Evolutionary conservation across 2,113 vertebrate genomes (phyloP).

Genomic region (Progne subis): DNA sequence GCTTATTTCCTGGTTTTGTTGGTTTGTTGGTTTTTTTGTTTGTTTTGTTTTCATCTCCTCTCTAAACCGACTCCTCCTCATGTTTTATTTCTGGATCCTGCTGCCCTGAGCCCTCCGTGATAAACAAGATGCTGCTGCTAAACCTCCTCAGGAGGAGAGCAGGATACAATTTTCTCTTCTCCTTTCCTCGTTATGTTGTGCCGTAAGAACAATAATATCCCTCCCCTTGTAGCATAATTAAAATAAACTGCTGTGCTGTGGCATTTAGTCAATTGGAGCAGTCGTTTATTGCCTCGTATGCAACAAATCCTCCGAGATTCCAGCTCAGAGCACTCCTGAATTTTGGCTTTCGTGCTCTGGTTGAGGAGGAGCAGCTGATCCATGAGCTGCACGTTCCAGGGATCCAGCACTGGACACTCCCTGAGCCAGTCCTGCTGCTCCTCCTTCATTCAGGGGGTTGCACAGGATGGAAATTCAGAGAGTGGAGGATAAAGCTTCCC

Average conservation of each 20-base stretch:
- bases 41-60: background rate
- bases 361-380: background rate
- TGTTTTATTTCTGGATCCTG: background rate
- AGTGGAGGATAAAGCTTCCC: too few species aligned
- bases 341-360: background rate
- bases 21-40: background rate
- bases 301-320: conserved; percentile 41
- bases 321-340: background rate
- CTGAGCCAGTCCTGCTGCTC: background rate
- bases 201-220: conserved; percentile 35
- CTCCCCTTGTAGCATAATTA: conserved; percentile 58
- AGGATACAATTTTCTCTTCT: background rate
- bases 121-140: background rate
- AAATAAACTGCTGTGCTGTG: conserved; percentile 44
- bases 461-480: background rate
- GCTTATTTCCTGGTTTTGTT: background rate
- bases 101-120: background rate
- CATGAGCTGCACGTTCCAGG: background rate
- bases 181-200: background rate
- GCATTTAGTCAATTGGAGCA: conserved; percentile 44
- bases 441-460: background rate
- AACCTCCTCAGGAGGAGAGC: background rate
- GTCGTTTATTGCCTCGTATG: conserved; percentile 31
- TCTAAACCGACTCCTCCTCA: background rate
- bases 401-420: background rate